These are phyloP conservation scores for Leptoclinus maculatus DNA, from an alignment of 2,797 vertebrate genomes.

Conservation along the genomic window DNA sequence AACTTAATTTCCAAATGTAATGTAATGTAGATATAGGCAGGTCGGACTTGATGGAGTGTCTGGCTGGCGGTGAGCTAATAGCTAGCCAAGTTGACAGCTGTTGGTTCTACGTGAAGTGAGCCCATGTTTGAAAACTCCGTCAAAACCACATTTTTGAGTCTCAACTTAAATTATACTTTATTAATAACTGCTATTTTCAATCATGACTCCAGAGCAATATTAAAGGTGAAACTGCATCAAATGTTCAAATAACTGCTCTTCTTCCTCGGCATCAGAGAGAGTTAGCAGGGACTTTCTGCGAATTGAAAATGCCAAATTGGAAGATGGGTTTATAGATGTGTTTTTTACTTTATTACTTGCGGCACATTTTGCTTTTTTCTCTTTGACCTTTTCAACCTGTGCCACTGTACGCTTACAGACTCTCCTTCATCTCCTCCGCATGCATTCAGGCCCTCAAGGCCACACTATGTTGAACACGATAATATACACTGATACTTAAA, in stretches of 20 bases:
- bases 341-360: background rate
- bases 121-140: background rate
- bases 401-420: background rate
- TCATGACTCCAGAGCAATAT: background rate
- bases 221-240: background rate
- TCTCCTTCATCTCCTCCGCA: background rate
- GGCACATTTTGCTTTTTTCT: background rate
- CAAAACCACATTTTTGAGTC: background rate
- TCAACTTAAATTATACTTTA: background rate
- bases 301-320: background rate
- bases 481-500: background rate
- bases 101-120: slow-evolving; percentile 11
- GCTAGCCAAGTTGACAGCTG: slow-evolving; percentile 27
- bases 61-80: background rate
- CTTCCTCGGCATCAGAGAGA: background rate
- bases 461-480: background rate
- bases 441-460: background rate
- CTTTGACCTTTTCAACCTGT: slow-evolving; percentile 2
- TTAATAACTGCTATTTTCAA: background rate
- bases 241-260: background rate
- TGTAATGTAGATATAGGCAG: slow-evolving; percentile 5
- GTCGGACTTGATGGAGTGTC: background rate
- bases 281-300: background rate
- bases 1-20: background rate
- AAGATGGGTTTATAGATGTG: background rate